phyloP scores from a whole-genome alignment of 2,113 vertebrate species.

The Oxyruncus cristatus region DNA sequence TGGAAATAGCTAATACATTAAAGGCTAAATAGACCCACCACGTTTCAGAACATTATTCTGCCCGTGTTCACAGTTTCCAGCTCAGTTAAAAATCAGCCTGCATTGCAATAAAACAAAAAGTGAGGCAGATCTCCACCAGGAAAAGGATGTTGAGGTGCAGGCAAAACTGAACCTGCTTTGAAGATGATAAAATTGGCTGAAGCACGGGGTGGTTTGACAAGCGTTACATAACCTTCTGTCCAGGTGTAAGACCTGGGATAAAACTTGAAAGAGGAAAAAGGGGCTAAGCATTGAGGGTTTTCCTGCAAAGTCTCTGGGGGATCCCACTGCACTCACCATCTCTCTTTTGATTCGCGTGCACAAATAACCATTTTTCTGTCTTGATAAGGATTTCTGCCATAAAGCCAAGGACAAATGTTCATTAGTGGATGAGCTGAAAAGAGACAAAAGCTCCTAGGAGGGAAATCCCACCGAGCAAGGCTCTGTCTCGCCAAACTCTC shows the following conservation, averaged over 20 bases:
- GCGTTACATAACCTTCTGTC: background rate
- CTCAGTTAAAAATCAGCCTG: background rate
- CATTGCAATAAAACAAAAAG: background rate
- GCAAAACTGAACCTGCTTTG: background rate
- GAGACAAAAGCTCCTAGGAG: background rate
- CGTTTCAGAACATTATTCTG: background rate
- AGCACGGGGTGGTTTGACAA: background rate
- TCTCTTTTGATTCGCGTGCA: background rate
- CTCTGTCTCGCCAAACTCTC: background rate
- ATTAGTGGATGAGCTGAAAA: background rate
- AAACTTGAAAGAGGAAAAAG: background rate
- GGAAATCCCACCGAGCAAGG: background rate
- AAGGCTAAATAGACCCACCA: background rate
- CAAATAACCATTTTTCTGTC: background rate
- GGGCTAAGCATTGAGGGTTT: background rate
- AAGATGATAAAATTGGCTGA: background rate
- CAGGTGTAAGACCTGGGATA: background rate
- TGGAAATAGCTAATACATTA: background rate
- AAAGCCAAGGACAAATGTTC: background rate
- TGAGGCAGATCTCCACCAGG: background rate
- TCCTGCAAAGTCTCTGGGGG: fast-evolving
- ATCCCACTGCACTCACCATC: too few relatives aligned
- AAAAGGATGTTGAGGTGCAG: background rate
- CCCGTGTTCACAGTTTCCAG: background rate
- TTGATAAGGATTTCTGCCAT: background rate